Percentiles rank a stretch among this genome's conserved stretches.
phyloP scores from a whole-genome alignment of 2,797 vertebrate genomes.

The Gymnopithys bicolor region DNA sequence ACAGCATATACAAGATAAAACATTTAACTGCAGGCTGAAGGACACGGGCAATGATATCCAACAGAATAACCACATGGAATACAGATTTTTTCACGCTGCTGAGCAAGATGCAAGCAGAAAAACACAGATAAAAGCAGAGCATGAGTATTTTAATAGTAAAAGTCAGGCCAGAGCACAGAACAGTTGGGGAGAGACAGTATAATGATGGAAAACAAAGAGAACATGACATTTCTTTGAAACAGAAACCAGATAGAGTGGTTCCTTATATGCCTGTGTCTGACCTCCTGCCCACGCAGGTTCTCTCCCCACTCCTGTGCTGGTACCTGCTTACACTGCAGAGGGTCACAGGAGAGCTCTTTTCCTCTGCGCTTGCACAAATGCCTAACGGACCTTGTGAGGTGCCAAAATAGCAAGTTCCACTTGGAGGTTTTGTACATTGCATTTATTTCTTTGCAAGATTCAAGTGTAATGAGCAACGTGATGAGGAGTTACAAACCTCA shows the following conservation, averaged over 20 bases:
- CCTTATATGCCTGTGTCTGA: not conserved
- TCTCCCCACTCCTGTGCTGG: not conserved
- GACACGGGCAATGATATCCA: not conserved
- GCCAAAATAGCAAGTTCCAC: not conserved
- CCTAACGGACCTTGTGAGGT: not conserved
- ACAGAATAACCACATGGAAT: not conserved
- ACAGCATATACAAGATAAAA: slow-evolving; percentile 2
- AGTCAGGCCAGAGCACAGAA: not conserved
- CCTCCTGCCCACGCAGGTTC: not conserved
- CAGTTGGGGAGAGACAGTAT: not conserved
- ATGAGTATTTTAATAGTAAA: not conserved
- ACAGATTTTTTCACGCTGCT: not conserved
- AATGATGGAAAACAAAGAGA: not conserved
- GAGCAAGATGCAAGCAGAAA: not conserved
- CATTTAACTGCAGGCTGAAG: not conserved
- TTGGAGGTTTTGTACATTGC: not conserved
- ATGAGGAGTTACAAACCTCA: not conserved
- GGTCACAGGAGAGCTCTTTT: not conserved
- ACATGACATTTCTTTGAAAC: not conserved
- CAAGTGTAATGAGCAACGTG: not conserved
- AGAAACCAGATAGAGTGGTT: not conserved
- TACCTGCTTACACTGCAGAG: not conserved
- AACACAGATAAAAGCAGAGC: not conserved
- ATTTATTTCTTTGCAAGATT: not conserved
- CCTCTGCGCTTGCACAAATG: not conserved